Evolutionary conservation across 2,888 invertebrate species (phyloP).

Genomic region (Clistopyga incitator): DNA sequence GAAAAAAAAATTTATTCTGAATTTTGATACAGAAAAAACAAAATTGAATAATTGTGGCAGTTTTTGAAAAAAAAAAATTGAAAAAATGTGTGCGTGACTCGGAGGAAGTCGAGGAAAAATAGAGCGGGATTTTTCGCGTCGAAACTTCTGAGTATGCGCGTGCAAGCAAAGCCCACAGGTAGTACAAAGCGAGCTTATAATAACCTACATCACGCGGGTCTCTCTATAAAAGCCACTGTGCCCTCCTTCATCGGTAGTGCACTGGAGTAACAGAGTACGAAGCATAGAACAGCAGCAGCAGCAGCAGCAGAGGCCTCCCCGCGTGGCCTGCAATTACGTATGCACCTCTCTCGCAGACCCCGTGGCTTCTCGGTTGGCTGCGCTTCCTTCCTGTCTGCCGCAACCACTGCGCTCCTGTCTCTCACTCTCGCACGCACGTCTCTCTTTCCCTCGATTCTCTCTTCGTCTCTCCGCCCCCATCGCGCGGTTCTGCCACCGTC

Average conservation of each 20-base stretch:
- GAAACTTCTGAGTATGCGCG: conserved; percentile 23
- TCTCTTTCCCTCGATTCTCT: conserved; percentile 39
- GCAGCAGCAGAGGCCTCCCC: conserved; percentile 68
- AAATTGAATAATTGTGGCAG: not conserved
- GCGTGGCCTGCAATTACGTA: conserved; percentile 81
- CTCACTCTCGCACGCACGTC: conserved; percentile 57
- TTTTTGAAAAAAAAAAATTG: not conserved
- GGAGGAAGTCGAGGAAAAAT: conserved; percentile 5
- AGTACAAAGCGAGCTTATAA: conserved; percentile 41
- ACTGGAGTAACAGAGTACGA: conserved; percentile 58
- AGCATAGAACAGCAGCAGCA: conserved; percentile 75
- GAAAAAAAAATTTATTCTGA: too few species aligned
- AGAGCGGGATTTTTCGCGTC: conserved; percentile 28
- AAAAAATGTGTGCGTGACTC: not conserved
- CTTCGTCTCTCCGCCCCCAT: conserved; percentile 41
- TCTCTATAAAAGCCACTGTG: conserved; percentile 33
- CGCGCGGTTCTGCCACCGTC: conserved; percentile 10
- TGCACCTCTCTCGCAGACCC: conserved; percentile 80
- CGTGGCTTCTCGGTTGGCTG: conserved; percentile 83
- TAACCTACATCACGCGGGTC: conserved; percentile 54
- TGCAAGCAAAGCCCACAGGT: conserved; percentile 13
- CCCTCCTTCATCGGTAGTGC: conserved; percentile 14
- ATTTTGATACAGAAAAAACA: too few species aligned
- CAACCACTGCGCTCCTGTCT: conserved; percentile 76
- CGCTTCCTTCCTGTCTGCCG: conserved; percentile 84